These are phyloP conservation scores for Augochlora pura DNA, from an alignment of 1,140 invertebrate genomes.

Conservation along the genomic window DNA sequence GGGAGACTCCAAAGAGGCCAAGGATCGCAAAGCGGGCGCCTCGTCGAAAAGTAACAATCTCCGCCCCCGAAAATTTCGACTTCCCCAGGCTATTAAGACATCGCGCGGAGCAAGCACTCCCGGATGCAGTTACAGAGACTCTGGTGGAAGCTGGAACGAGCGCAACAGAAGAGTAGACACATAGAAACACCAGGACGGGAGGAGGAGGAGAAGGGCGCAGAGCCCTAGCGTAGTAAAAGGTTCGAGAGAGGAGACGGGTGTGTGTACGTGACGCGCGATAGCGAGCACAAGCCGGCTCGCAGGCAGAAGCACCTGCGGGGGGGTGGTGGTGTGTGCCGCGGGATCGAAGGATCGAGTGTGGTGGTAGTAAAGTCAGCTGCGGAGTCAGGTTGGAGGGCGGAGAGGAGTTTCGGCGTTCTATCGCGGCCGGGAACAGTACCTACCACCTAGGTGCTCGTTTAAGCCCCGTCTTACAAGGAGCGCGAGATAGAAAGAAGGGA, in stretches of 20 bases:
- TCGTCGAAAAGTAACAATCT: background rate
- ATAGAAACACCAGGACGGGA: too few species aligned
- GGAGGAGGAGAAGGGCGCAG: too few species aligned
- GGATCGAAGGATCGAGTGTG: constrained; percentile 18
- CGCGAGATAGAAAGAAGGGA: constrained; percentile 27
- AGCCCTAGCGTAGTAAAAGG: background rate
- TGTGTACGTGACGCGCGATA: background rate
- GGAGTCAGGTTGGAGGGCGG: constrained; percentile 54
- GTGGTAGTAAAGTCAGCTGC: constrained; percentile 66
- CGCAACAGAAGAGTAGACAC: background rate
- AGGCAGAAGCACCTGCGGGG: background rate
- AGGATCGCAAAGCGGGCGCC: too few species aligned
- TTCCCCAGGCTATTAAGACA: background rate
- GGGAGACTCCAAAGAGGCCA: too few species aligned
- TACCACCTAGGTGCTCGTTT: constrained; percentile 27
- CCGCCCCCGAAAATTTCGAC: background rate
- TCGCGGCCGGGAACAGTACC: constrained; percentile 36
- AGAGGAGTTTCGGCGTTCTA: constrained; percentile 45
- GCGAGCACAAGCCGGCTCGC: too few species aligned
- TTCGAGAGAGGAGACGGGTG: too few species aligned
- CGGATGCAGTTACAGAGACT: background rate
- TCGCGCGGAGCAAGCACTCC: background rate
- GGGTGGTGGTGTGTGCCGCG: background rate
- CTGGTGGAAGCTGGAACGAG: background rate
- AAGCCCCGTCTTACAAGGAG: constrained; percentile 32